These are phyloP conservation scores for Liasis olivaceus DNA, from an alignment of 2,797 vertebrate species.

Conservation along the genomic window DNA sequence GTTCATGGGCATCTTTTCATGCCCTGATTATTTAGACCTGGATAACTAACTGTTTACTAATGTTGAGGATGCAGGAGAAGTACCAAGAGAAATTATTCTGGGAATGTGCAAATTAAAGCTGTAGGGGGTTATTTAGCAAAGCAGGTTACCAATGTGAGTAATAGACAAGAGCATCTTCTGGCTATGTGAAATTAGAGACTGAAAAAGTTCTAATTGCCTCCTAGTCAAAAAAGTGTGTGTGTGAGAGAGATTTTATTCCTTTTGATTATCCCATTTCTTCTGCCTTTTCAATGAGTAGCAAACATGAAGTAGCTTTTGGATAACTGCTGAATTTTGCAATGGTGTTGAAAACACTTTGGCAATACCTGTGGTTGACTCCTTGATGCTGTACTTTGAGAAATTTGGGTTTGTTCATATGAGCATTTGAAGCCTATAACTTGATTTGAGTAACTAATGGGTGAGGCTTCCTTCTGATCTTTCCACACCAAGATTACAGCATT, in stretches of 20 bases:
- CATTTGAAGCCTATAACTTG: not conserved
- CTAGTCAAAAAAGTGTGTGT: slow-evolving; percentile 38
- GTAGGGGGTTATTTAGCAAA: slow-evolving; percentile 15
- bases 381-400: not conserved
- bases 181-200: slow-evolving; percentile 32
- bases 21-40: not conserved
- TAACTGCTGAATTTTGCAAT: slow-evolving; percentile 22
- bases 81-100: slow-evolving; percentile 8
- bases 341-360: not conserved
- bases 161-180: slow-evolving; percentile 24
- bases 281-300: not conserved
- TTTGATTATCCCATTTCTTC: not conserved
- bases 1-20: not conserved
- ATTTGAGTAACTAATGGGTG: not conserved
- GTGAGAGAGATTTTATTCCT: slow-evolving; percentile 29
- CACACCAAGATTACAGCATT: not conserved
- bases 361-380: not conserved
- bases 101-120: slow-evolving; percentile 19
- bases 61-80: not conserved
- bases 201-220: slow-evolving; percentile 44
- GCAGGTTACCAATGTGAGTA: not conserved
- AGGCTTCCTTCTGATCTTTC: not conserved
- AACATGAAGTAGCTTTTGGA: slow-evolving; percentile 6
- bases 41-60: not conserved
- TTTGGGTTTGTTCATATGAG: not conserved